Evolutionary conservation across 2,888 invertebrate genomes (phyloP), one percentile per base, ranked within the genome.

Genomic region (Drosophila multiciliata): DNA sequence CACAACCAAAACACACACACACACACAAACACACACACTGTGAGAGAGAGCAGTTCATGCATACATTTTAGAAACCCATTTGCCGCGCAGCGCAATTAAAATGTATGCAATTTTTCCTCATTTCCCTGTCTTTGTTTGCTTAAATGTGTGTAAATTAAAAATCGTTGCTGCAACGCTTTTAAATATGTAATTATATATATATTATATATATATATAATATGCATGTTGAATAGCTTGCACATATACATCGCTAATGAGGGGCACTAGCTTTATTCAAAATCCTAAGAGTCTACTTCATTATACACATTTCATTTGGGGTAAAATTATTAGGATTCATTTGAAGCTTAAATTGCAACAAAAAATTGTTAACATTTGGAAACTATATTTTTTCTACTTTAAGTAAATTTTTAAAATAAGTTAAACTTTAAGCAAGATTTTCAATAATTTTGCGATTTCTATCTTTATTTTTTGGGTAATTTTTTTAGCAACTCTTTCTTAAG

Each of bases 81-180:
- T 42, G n/a, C 63, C n/a, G 45, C 58, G 26, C 57, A 7, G 40
- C 63, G 70, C 85, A 75, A 83, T 79, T 87, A 87, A 87, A 74
- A 76, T 75, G 50, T 55, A 67, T 53, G 20, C 54, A 12, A 2
- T 36, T 23, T 36, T 40, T 48, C 12, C 58, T 49, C 50, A 23
- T 54, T 54, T 62, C 12, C 23, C 20, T 12, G 71, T 59, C 69
- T 73, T 75, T 89, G 84, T 89, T 87, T 75, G 87, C 69, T 73
- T 73, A 77, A 83, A 83, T 77, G 77, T 61, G 69, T 73, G 79
- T 65, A 87, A 87, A 85, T 89, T 89, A 85, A 89, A 89, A 82
- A 66, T 42, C 42, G 53, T 61, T 55, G 62, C n/a, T 33, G 54
- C 38, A 32, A 23, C 20, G 17, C 23, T 32, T 40, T 58, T 49